Base-by-base conservation (phyloP, 2,888 invertebrate genomes). In the Microctonus hyperodae region DNA sequence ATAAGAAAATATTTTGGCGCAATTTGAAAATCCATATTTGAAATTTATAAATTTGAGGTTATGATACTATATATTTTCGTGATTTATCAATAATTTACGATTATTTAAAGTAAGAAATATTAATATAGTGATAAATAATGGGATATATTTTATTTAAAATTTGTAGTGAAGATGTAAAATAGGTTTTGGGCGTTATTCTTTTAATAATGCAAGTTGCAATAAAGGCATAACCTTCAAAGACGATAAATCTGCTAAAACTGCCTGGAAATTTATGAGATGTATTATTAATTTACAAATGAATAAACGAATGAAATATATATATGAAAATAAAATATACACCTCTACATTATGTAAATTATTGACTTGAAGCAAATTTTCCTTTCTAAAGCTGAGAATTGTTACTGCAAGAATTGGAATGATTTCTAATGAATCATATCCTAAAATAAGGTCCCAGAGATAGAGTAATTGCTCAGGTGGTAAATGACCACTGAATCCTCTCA, bases 401-500 rank as follows among this genome's bases (percentile, higher is more conserved):
- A 94, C 90, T 0, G 96, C 94, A 64, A 96, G 87, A n/a, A 95
- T 84, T 0, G 97, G 90, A 64, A 98, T 87, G 40, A 97, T 91
- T 84, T 97, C 96, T 67, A 97, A 84, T 7, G 96, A 95, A 83
- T 97, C 96, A 82, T 95, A 96, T 3, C 96, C 97, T 11, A 98
- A 87, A 64, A 95, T 88, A 75, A 96, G 87, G 84, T 98, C 98
- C 98, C 98, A 98, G 13, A 98, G 86, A 50, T 94, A 90, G 2
- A 98, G 86, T 1, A 98, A 88, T 83, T 98, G 97, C 78, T 96
- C 96, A 0, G 96, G 96, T 0, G 95, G 93, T 57, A 98, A 86
- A 79, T 96, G 96, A 0, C 98, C 98, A 76, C 97, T 96, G 83
- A 97, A 98, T 1, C 95, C 97, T 71, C 97, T 87, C 91, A 98